Conservation (phyloP, 2,113 vertebrate species). For the Sprattus sprattus region DNA sequence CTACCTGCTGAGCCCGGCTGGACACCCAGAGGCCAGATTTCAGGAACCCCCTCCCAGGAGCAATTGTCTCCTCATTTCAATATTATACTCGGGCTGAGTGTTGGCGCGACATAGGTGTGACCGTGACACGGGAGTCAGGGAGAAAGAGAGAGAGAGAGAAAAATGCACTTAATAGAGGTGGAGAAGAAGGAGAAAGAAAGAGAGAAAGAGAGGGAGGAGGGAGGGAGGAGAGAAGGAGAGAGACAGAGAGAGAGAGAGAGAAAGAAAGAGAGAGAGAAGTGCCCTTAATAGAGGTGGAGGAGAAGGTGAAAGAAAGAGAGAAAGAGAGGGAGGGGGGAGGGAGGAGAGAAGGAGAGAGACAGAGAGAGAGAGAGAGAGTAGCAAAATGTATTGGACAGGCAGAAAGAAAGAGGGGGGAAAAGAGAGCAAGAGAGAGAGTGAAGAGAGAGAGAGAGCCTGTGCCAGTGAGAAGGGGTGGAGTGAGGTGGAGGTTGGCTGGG, state of each 20-base stretch:
- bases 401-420: too few species aligned
- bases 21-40: slow-evolving; percentile 1
- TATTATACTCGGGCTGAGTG: background rate
- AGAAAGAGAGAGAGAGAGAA: background rate
- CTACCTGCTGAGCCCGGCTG: background rate
- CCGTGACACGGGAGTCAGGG: slow-evolving; percentile 29
- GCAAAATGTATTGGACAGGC: too few species aligned
- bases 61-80: background rate
- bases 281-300: too few species aligned
- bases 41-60: background rate
- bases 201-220: background rate
- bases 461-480: background rate
- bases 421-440: too few species aligned
- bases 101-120: slow-evolving; percentile 20
- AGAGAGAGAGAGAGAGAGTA: too few species aligned
- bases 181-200: slow-evolving; percentile 15
- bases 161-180: too few species aligned
- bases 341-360: too few species aligned
- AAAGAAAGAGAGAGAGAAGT: too few species aligned
- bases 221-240: slow-evolving; percentile 29
- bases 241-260: too few species aligned
- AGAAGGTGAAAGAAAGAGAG: too few species aligned
- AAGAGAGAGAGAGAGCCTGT: background rate
- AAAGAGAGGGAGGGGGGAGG: too few species aligned
- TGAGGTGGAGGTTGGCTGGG: background rate